Evolutionary conservation across 2,113 vertebrate species (phyloP).

Genomic region (Cololabis saira): DNA sequence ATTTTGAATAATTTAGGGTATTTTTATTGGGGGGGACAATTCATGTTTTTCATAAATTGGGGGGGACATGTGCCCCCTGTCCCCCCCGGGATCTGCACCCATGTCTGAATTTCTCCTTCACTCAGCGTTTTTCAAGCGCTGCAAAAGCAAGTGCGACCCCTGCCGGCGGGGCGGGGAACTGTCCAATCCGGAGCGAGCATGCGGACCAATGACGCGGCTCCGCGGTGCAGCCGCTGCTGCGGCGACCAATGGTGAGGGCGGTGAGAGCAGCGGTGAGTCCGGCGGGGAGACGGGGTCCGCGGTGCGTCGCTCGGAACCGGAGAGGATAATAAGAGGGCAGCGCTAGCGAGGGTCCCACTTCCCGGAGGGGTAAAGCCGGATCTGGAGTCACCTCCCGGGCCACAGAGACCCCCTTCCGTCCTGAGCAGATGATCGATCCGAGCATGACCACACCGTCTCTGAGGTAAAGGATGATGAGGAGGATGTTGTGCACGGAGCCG

Average conservation of each 20-base stretch:
- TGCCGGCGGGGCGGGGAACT: not conserved
- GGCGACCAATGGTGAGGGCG: conserved; percentile 74
- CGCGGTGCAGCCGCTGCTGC: conserved; percentile 2
- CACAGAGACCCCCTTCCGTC: not conserved
- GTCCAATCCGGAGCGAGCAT: conserved; percentile 69
- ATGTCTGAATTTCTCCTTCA: conserved; percentile 42
- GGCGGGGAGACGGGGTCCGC: no score
- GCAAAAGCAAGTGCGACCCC: conserved; percentile 38
- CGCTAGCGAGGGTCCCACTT: conserved; percentile 20
- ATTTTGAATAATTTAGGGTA: no score
- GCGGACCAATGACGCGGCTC: conserved; percentile 56
- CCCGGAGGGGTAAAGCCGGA: conserved; percentile 9
- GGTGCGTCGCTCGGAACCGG: conserved; percentile 39
- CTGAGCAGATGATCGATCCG: conserved; percentile 11
- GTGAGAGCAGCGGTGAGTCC: conserved; percentile 47
- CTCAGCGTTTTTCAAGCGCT: not conserved
- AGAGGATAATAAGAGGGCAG: conserved; percentile 49
- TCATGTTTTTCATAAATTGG: no score
- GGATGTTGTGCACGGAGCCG: not conserved
- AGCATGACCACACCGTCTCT: conserved; percentile 33
- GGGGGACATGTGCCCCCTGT: no score
- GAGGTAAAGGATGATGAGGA: conserved; percentile 38
- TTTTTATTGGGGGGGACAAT: no score
- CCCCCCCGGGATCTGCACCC: no score
- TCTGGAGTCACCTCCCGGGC: not conserved